Evolutionary conservation across 2,797 vertebrate genomes (phyloP), one percentile per base, ranked within the genome.

Genomic region (Chelidonichthys spinosus): DNA sequence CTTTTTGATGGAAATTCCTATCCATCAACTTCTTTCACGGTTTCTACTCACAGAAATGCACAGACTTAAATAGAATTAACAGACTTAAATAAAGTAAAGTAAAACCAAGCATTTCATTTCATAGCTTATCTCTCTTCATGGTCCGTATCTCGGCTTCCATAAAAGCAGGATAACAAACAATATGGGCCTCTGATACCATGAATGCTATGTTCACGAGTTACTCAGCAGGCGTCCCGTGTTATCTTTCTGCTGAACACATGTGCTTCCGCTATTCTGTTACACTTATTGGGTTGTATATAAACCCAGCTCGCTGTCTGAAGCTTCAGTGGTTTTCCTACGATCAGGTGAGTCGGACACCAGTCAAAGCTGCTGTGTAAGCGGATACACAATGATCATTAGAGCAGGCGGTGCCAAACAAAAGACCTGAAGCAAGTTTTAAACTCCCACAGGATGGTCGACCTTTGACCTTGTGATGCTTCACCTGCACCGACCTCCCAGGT

Each of bases 381-480:
- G 25, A 25, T 25, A 25, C 25, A 25, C 25, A 25, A 25, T 47
- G 53, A 36, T 11, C 11, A 37, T 42, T 25, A n/a, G 32, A 60
- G 36, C 25, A 8, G 53, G 25, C 39, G 32, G 32, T 1, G 10
- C 72, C 66, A 18, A 61, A 60, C 32, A 42, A 71, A 25, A 76
- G 63, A 47, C 55, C 63, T 7, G 2, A 4, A 6, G 1, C 3
- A 7, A 17, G 46, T 56, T 73, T 65, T 70, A 46, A 85, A 79
- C 71, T 67, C 76, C 69, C 36, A 0, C 25, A 3, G 47, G 40
- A 25, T 18, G 17, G 2, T 42, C 52, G 78, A 85, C 73, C 81
- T 88, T 74, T 84, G 70, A 83, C 71, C 63, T 67, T 18, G 56
- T 42, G 44, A 11, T 6, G 69, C 77, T 50, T 74, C 67, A 67